phyloP scores from a whole-genome alignment of 2,797 vertebrate genomes.

The Melanotaenia boesemani region DNA sequence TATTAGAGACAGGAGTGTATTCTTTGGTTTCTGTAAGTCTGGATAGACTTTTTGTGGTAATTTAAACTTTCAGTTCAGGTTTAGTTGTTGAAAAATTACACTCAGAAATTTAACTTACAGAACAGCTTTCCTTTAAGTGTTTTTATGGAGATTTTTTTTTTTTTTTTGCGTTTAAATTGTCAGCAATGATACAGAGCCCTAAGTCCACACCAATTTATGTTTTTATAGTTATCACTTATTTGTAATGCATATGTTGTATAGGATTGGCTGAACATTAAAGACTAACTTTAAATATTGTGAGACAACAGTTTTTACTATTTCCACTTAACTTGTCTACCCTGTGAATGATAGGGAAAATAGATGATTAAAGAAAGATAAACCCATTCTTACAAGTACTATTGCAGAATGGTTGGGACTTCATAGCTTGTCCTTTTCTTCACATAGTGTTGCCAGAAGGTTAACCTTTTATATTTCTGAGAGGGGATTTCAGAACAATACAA shows the following conservation, averaged over 20 bases:
- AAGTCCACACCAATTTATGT: neutral
- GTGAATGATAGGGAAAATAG: neutral
- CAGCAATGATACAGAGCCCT: neutral
- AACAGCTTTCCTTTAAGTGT: too few species aligned
- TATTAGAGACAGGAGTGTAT: constrained; percentile 1
- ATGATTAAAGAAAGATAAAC: neutral
- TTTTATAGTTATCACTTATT: neutral
- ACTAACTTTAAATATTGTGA: neutral
- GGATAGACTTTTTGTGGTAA: neutral
- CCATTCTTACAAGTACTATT: neutral
- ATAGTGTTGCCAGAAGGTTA: neutral
- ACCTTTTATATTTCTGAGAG: neutral
- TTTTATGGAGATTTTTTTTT: neutral
- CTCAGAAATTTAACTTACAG: too few species aligned
- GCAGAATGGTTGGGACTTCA: neutral
- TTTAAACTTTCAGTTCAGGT: neutral
- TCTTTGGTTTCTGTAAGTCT: constrained; percentile 30
- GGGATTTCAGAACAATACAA: constrained; percentile 10
- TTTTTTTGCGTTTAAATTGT: neutral
- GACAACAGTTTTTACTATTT: neutral
- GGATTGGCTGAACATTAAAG: neutral
- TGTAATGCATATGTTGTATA: neutral
- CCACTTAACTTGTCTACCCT: neutral
- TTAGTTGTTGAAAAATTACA: neutral
- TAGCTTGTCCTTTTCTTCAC: neutral